Conservation (phyloP, 2,888 invertebrate genomes). For the Stenodema calcarata region DNA sequence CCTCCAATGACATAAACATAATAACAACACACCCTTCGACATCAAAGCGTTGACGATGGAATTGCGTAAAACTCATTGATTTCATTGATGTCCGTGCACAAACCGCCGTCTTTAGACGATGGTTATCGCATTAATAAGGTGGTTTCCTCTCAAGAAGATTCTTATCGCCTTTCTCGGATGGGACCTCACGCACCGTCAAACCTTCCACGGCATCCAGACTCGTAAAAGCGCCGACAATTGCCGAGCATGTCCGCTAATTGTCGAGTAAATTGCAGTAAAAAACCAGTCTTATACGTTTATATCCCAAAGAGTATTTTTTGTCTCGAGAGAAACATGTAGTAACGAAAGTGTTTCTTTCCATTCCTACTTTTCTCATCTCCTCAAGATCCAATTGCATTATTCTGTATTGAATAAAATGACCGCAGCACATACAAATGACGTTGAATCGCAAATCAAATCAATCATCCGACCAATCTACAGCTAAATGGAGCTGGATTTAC, state of each 20-base stretch:
- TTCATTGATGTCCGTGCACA: background rate
- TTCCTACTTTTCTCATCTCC: no score
- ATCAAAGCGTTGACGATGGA: background rate
- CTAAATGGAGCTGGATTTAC: no score
- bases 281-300: background rate
- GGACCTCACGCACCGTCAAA: background rate
- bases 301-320: background rate
- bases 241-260: slow-evolving; percentile 24
- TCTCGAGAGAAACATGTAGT: no score
- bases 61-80: background rate
- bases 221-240: slow-evolving; percentile 26
- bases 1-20: no score
- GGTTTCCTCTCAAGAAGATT: background rate
- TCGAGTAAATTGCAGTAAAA: slow-evolving; percentile 14
- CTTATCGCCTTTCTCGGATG: background rate
- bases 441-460: no score
- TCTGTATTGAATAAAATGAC: no score
- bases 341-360: no score
- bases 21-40: background rate
- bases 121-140: background rate
- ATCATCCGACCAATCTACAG: no score
- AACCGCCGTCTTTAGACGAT: background rate
- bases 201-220: background rate
- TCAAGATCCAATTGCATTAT: no score
- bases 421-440: no score